Percentiles rank a stretch among this genome's conserved stretches.
These are phyloP conservation scores for Lycocerus yunnanus DNA, from an alignment of 2,888 invertebrate species.

Conservation along the genomic window DNA sequence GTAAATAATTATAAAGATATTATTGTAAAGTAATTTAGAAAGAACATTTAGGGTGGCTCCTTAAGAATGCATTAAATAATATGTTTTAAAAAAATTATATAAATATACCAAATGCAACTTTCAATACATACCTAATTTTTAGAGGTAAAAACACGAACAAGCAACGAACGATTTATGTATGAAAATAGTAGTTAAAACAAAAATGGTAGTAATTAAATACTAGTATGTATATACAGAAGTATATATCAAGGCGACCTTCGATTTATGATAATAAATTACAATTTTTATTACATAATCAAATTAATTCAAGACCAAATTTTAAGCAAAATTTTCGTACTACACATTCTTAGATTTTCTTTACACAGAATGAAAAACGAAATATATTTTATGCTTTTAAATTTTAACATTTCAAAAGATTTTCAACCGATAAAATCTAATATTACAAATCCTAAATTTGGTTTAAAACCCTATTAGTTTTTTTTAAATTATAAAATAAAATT, in stretches of 20 bases:
- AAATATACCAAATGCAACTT: not conserved
- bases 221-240: no score
- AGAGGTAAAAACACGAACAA: not conserved
- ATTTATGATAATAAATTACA: not conserved
- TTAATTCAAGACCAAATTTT: not conserved
- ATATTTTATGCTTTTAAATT: no score
- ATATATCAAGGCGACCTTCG: not conserved
- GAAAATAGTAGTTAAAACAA: not conserved
- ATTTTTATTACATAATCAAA: not conserved
- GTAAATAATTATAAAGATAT: not conserved
- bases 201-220: not conserved
- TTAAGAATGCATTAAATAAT: not conserved
- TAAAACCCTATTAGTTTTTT: no score
- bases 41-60: not conserved
- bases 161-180: not conserved
- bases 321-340: not conserved
- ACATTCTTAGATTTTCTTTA: not conserved
- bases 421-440: no score
- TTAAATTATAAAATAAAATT: no score
- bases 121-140: not conserved
- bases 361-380: not conserved
- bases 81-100: no score
- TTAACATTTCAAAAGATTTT: no score
- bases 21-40: not conserved
- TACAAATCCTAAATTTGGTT: no score